Conservation (phyloP, 2,797 vertebrate species). For the Chanos chanos region DNA sequence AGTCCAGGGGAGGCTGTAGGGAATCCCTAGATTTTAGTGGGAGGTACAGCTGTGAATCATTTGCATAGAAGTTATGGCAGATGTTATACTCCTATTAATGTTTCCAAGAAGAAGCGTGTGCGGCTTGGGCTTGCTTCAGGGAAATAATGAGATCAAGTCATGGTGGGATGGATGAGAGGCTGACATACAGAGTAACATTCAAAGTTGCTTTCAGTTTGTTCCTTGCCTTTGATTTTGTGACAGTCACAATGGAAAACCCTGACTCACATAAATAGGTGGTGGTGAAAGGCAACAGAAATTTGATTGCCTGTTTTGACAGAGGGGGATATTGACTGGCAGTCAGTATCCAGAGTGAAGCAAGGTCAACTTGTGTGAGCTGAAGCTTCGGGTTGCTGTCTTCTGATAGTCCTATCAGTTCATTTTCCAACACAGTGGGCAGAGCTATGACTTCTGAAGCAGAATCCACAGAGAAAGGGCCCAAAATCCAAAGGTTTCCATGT, state of each 20-base stretch:
- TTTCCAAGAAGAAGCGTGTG: not conserved
- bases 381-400: no score
- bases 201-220: constrained; percentile 17
- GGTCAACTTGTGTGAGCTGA: no score
- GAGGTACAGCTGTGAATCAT: constrained; percentile 1
- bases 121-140: no score
- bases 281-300: constrained; percentile 17
- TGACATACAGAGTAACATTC: not conserved
- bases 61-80: not conserved
- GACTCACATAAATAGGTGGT: constrained; percentile 22
- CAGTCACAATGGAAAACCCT: constrained; percentile 18
- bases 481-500: no score
- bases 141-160: not conserved
- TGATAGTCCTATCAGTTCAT: no score
- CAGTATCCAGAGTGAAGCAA: no score
- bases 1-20: not conserved
- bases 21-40: not conserved
- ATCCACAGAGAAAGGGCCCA: no score
- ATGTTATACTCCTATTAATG: not conserved
- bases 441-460: constrained; percentile 2
- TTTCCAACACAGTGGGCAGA: no score
- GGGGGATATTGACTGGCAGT: no score
- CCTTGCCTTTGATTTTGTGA: constrained; percentile 14
- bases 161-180: not conserved
- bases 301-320: no score